Conservation (phyloP, 2,113 vertebrate genomes). For the Pyrgilauda ruficollis region DNA sequence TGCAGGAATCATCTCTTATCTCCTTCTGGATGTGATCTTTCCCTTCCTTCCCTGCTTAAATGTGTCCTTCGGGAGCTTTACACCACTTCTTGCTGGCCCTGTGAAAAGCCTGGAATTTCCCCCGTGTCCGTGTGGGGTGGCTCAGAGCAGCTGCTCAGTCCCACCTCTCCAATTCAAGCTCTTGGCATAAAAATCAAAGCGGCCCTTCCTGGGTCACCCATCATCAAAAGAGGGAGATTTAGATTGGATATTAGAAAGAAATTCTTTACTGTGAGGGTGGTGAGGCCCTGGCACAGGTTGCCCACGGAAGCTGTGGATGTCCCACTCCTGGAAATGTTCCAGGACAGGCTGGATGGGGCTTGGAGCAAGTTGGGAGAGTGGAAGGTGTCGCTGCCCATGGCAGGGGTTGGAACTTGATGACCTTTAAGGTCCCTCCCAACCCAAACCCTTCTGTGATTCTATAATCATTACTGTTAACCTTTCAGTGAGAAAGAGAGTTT, state of each 20-base stretch:
- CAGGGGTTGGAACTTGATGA: background rate
- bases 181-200: background rate
- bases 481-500: background rate
- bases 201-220: background rate
- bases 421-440: background rate
- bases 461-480: background rate
- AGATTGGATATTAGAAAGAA: background rate
- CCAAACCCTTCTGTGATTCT: background rate
- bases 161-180: background rate
- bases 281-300: background rate
- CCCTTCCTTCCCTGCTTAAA: background rate
- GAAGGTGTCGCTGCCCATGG: background rate
- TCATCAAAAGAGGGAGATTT: background rate
- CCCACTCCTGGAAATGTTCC: background rate
- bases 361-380: background rate
- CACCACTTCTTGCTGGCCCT: rapidly evolving
- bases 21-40: rapidly evolving
- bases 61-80: background rate
- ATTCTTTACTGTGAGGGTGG: background rate
- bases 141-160: background rate
- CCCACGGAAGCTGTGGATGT: background rate
- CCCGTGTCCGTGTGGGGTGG: rapidly evolving
- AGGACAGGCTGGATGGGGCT: background rate
- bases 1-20: rapidly evolving
- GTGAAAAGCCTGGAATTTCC: background rate